These are phyloP conservation scores for Myotis lucifugus DNA, from an alignment of 2,113 vertebrate genomes.

Conservation along the genomic window DNA sequence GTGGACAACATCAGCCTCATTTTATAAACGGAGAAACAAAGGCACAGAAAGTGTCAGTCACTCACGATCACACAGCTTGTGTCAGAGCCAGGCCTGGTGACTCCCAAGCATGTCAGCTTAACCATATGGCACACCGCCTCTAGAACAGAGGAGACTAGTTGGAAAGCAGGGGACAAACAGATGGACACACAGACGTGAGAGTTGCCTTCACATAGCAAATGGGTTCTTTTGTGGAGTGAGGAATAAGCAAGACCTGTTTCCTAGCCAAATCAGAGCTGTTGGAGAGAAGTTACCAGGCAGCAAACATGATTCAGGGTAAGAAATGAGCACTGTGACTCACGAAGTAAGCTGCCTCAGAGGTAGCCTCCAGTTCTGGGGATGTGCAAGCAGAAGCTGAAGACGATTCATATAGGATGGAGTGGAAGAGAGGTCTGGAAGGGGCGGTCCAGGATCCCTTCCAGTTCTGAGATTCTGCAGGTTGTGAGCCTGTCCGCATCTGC, in stretches of 20 bases:
- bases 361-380: neutral
- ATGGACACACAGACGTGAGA: neutral
- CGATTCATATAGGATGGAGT: neutral
- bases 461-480: neutral
- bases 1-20: neutral
- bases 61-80: neutral
- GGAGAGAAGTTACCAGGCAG: neutral
- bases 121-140: neutral
- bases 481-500: neutral
- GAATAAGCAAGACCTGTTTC: neutral
- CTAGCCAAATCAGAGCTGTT: neutral
- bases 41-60: neutral
- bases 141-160: neutral
- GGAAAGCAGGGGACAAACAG: neutral
- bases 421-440: neutral
- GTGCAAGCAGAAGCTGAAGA: neutral
- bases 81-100: neutral
- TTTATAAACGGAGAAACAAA: conserved; percentile 35
- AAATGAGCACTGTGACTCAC: neutral
- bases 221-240: neutral
- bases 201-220: neutral
- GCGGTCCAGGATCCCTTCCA: neutral
- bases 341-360: neutral
- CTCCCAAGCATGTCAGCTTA: neutral
- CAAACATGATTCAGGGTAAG: neutral